Evolutionary conservation across 2,888 invertebrate species (phyloP), one percentile per base, ranked within the genome.

Genomic region (Mimachlamys varia): DNA sequence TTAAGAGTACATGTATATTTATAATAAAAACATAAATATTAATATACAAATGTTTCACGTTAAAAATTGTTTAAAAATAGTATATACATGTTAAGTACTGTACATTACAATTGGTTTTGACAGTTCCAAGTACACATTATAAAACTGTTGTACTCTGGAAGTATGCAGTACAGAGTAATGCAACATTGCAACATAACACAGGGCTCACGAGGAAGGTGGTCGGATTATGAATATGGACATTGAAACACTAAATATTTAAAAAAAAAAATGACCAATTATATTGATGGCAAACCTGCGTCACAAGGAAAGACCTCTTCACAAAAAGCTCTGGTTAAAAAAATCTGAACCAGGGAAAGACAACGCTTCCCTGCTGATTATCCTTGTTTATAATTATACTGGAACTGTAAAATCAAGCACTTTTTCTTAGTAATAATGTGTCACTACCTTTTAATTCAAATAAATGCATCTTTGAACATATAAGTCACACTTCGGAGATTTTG

Each of bases 61-160:
- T 76, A 76, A 76, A 62, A 76, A 22, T 76, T 27, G 76, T 76
- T 76, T 76, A 76, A 76, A 76, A 76, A 76, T 76, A 27, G 33
- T 76, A 76, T 33, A 76, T 76, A 76, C 76, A 76, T 33, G 33
- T 76, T 76, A 33, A 76, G 76, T 76, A 76, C 76, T 76, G 76
- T 76, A 76, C 76, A 76, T 76, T 33, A 76, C 10, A 27, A 10
- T 27, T 22, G 10, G 7, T 76, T 76, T n/a, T 7, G 4, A 33
- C 27, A 12, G 12, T 33, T 76, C 27, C 33, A 33, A 76, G 10
- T 27, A 76, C 27, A 76, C 76, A 27, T 3, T 44, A 76, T 7
- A 76, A 13, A 76, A 19, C 12, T 19, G 3, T 17, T 22, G 58
- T 58, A 58, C 22, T 10, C 33, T 76, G 17, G 22, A 62, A 22